Evolutionary conservation across 2,888 invertebrate genomes (phyloP).

Genomic region (Apomyelois bistriatella): DNA sequence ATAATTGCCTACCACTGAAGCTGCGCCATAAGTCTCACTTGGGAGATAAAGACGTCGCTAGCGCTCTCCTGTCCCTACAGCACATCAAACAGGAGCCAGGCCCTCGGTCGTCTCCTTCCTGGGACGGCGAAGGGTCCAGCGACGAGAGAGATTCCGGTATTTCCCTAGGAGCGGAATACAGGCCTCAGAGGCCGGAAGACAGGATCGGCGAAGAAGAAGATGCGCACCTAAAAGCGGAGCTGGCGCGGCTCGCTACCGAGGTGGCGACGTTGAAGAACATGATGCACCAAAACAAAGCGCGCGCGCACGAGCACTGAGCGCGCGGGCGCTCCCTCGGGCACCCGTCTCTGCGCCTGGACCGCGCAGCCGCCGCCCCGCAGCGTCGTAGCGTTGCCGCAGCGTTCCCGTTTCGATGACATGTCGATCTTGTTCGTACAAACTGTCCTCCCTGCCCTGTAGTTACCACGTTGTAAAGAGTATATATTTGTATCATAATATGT

Average conservation of each 20-base stretch:
- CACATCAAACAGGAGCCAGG: conserved; percentile 93
- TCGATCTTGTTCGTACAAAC: conserved; percentile 62
- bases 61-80: conserved; percentile 89
- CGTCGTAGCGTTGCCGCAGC: conserved; percentile 25
- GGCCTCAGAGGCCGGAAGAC: conserved; percentile 61
- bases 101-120: conserved; percentile 88
- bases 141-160: conserved; percentile 95
- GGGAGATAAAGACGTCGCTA: conserved; percentile 93
- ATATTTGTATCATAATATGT: conserved; percentile 63
- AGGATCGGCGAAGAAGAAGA: conserved; percentile 81
- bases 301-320: conserved; percentile 72
- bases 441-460: conserved; percentile 66
- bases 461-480: conserved; percentile 75
- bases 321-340: conserved; percentile 22
- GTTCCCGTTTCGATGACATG: conserved; percentile 26
- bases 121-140: conserved; percentile 94
- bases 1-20: conserved; percentile 92
- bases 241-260: conserved; percentile 93
- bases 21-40: conserved; percentile 94
- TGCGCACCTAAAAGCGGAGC: conserved; percentile 89
- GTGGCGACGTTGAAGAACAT: conserved; percentile 93
- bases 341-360: conserved; percentile 45
- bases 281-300: conserved; percentile 83
- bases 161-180: conserved; percentile 87
- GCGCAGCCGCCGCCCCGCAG: conserved; percentile 35